These are phyloP conservation scores for Lordiphosa fenestrarum DNA, from an alignment of 2,888 invertebrate species.

Conservation along the genomic window DNA sequence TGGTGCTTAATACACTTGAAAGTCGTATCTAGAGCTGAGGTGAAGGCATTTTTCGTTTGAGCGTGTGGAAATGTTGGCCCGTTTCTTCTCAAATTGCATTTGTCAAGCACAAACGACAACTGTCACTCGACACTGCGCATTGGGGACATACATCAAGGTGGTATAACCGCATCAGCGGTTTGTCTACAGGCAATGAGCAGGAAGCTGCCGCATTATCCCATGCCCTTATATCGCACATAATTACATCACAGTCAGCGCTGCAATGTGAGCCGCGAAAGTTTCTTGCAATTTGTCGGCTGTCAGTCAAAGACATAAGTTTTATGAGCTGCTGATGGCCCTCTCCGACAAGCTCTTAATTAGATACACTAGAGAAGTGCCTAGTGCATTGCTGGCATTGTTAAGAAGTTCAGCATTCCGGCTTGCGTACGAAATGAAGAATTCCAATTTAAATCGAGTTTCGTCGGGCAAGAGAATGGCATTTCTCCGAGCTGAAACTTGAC, in stretches of 20 bases:
- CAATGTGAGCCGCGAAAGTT: slow-evolving; percentile 40
- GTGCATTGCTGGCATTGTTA: slow-evolving; percentile 17
- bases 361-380: slow-evolving; percentile 34
- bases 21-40: no score
- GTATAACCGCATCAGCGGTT: slow-evolving; percentile 15
- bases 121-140: slow-evolving; percentile 24
- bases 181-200: slow-evolving; percentile 3
- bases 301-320: slow-evolving; percentile 55
- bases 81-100: slow-evolving; percentile 59
- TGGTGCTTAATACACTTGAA: no score
- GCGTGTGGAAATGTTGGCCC: background rate
- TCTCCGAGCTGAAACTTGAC: slow-evolving; percentile 42
- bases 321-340: slow-evolving; percentile 40
- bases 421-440: slow-evolving; percentile 48
- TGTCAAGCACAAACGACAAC: slow-evolving; percentile 53
- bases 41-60: no score
- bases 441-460: slow-evolving; percentile 72
- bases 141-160: slow-evolving; percentile 1
- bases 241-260: slow-evolving; percentile 53
- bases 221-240: slow-evolving; percentile 48
- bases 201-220: slow-evolving; percentile 25
- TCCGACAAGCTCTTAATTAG: slow-evolving; percentile 61
- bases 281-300: slow-evolving; percentile 49
- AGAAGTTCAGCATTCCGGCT: slow-evolving; percentile 17
- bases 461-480: slow-evolving; percentile 57